Evolutionary conservation across 2,888 invertebrate species (phyloP).

Genomic region (Pachymerium ferrugineum): DNA sequence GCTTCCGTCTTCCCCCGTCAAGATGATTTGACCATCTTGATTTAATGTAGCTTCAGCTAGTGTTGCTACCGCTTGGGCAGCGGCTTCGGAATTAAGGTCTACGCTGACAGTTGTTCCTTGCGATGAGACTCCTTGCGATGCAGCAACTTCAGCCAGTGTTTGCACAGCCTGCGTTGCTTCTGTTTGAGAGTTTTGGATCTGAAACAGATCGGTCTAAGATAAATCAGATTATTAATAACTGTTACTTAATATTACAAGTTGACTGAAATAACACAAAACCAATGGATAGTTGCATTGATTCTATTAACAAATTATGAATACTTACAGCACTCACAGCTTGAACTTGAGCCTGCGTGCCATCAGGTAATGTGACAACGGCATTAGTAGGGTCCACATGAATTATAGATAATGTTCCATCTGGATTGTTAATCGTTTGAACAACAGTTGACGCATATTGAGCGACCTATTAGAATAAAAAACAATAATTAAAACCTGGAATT

Average conservation of each 20-base stretch:
- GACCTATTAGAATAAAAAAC: conserved; percentile 4
- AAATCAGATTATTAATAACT: conserved; percentile 1
- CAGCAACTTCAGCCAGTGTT: conserved; percentile 57
- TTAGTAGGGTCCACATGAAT: conserved; percentile 92
- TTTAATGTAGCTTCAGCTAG: conserved; percentile 85
- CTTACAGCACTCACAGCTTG: conserved; percentile 32
- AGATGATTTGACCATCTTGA: conserved; percentile 89
- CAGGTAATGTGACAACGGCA: conserved; percentile 89
- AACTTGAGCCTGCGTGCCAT: conserved; percentile 92
- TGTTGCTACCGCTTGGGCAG: conserved; percentile 49
- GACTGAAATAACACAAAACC: neutral
- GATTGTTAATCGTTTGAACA: conserved; percentile 91
- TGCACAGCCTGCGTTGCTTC: conserved; percentile 47
- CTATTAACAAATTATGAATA: too few species aligned
- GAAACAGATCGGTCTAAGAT: conserved; percentile 8
- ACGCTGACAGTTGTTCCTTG: conserved; percentile 59
- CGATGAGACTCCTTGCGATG: conserved; percentile 49
- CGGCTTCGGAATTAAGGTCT: conserved; percentile 61
- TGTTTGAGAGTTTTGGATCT: conserved; percentile 36
- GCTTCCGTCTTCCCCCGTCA: conserved; percentile 87
- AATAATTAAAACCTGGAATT: neutral
- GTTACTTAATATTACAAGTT: neutral
- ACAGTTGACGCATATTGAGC: conserved; percentile 78
- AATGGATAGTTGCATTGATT: too few species aligned
- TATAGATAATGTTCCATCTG: conserved; percentile 91